phyloP scores from a whole-genome alignment of 2,888 invertebrate genomes.

The Meliscaeva auricollis region DNA sequence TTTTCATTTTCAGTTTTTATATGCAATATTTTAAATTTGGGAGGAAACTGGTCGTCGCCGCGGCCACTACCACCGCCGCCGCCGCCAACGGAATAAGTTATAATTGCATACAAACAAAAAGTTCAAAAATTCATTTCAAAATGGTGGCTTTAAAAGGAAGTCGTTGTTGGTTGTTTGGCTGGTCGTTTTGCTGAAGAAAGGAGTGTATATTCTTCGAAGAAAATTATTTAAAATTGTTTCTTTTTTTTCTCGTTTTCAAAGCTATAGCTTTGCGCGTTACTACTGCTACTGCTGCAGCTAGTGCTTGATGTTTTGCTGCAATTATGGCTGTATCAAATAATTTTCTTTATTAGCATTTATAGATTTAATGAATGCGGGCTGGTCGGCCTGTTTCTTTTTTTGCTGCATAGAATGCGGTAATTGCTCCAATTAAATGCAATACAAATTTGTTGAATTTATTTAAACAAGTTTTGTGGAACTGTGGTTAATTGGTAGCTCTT shows the following conservation, averaged over 20 bases:
- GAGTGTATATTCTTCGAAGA: constrained; percentile 72
- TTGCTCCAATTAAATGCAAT: constrained; percentile 70
- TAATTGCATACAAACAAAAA: constrained; percentile 74
- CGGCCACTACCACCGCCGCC: constrained; percentile 50
- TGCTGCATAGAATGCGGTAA: constrained; percentile 60
- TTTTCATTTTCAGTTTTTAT: neutral
- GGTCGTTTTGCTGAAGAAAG: constrained; percentile 58
- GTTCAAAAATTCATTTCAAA: constrained; percentile 70
- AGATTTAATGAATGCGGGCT: constrained; percentile 71
- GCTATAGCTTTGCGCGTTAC: constrained; percentile 15
- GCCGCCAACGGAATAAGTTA: constrained; percentile 71
- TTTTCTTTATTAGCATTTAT: constrained; percentile 75
- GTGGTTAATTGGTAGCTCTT: constrained; percentile 43
- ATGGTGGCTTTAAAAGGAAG: constrained; percentile 73
- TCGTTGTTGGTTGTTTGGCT: constrained; percentile 60
- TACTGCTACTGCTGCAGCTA: constrained; percentile 37
- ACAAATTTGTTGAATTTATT: constrained; percentile 67
- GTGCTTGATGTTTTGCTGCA: constrained; percentile 64
- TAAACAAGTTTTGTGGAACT: constrained; percentile 66
- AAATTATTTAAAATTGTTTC: constrained; percentile 63
- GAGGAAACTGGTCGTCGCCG: constrained; percentile 65
- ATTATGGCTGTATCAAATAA: constrained; percentile 71
- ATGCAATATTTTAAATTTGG: constrained; percentile 68
- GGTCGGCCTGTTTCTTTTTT: constrained; percentile 47
- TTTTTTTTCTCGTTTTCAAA: constrained; percentile 33